phyloP scores from a whole-genome alignment of 1,140 invertebrate species.

The Ephestia elutella region DNA sequence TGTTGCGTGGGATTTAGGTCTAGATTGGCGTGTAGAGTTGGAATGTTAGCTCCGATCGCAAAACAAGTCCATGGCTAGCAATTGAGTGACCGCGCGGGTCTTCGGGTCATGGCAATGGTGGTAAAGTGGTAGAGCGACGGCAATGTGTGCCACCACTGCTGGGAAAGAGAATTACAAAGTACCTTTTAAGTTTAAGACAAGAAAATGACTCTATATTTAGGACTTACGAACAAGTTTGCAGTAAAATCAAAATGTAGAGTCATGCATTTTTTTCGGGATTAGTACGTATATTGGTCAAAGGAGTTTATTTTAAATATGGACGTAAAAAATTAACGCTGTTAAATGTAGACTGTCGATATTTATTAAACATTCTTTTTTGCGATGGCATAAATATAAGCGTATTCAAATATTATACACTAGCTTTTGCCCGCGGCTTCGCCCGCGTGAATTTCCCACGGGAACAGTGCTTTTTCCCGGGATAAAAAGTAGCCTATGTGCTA shows the following conservation, averaged over 20 bases:
- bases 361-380: not conserved
- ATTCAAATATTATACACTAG: too few species aligned
- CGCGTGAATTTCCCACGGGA: too few species aligned
- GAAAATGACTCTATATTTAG: too few species aligned
- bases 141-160: not conserved
- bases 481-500: too few species aligned
- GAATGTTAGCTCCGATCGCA: constrained; percentile 22
- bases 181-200: not conserved
- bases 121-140: constrained; percentile 1
- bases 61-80: constrained; percentile 54
- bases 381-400: not conserved
- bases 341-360: not conserved
- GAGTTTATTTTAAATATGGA: too few species aligned
- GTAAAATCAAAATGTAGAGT: too few species aligned
- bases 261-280: too few species aligned
- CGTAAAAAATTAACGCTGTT: too few species aligned
- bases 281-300: too few species aligned
- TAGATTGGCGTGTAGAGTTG: constrained; percentile 24
- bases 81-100: constrained; percentile 33
- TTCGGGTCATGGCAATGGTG: constrained; percentile 37
- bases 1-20: constrained; percentile 25
- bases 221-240: too few species aligned
- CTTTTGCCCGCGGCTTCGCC: too few species aligned
- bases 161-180: not conserved
- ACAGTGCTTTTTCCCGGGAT: too few species aligned